These are phyloP conservation scores for Pangasius djambal DNA, from an alignment of 2,797 vertebrate species.

Conservation along the genomic window DNA sequence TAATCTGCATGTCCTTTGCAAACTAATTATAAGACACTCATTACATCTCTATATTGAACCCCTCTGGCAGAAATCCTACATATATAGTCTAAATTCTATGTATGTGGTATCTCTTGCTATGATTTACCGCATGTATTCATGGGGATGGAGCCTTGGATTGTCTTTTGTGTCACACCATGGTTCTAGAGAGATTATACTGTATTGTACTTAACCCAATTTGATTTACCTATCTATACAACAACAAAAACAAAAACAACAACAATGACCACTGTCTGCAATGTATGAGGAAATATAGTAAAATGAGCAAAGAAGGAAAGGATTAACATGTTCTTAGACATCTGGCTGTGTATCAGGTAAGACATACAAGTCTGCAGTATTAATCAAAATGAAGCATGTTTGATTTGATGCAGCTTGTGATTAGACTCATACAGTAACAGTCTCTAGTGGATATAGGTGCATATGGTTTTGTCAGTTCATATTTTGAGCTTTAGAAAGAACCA, in stretches of 20 bases:
- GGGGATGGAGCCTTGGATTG: too few relatives aligned
- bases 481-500: background rate
- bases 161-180: background rate
- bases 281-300: background rate
- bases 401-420: slow-evolving; percentile 1
- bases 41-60: slow-evolving; percentile 57
- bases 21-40: slow-evolving; percentile 76
- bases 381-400: background rate
- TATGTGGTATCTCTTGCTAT: background rate
- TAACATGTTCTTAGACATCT: background rate
- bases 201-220: background rate
- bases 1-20: slow-evolving; percentile 77
- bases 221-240: background rate
- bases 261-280: background rate
- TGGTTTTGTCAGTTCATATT: slow-evolving; percentile 22
- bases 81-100: background rate
- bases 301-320: background rate
- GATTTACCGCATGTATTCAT: background rate
- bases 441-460: background rate
- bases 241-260: background rate
- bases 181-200: background rate
- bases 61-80: slow-evolving; percentile 46
- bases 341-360: background rate
- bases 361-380: background rate
- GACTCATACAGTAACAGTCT: background rate